Evolutionary conservation across 2,113 vertebrate species (phyloP).

Genomic region (Pygoscelis antarcticus): DNA sequence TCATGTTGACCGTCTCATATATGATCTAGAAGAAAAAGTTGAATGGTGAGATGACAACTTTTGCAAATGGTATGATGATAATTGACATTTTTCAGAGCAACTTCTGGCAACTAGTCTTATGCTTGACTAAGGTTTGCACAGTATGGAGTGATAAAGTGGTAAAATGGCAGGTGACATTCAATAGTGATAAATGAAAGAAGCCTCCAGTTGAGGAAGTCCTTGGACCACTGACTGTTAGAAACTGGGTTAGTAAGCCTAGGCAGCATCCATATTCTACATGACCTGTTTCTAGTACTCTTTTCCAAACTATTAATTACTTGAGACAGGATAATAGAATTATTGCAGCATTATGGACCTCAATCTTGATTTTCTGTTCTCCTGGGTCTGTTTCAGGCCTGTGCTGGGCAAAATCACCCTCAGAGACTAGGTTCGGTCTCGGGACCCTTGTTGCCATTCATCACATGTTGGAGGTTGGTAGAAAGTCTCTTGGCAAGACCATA

Average conservation of each 20-base stretch:
- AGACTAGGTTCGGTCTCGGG: neutral
- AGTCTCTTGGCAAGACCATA: neutral
- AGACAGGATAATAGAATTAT: neutral
- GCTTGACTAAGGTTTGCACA: neutral
- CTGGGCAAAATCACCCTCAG: neutral
- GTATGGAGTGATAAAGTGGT: neutral
- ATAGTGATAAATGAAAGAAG: neutral
- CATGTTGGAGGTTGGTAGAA: neutral
- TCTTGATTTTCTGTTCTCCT: neutral
- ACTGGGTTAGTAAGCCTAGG: neutral
- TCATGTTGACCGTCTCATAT: neutral
- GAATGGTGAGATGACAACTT: neutral
- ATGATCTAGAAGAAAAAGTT: neutral
- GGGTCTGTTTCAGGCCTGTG: neutral
- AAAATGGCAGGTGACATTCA: neutral
- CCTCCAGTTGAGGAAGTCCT: neutral
- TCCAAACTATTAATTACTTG: neutral
- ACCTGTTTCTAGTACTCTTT: neutral
- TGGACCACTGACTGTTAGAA: neutral
- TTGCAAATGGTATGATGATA: neutral
- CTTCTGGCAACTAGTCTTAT: neutral
- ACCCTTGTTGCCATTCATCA: neutral
- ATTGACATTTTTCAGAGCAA: neutral
- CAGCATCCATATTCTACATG: neutral
- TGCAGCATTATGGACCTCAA: rapidly evolving